Base-by-base conservation (phyloP, 2,113 vertebrate genomes). In the Sylvicapra grimmia region DNA sequence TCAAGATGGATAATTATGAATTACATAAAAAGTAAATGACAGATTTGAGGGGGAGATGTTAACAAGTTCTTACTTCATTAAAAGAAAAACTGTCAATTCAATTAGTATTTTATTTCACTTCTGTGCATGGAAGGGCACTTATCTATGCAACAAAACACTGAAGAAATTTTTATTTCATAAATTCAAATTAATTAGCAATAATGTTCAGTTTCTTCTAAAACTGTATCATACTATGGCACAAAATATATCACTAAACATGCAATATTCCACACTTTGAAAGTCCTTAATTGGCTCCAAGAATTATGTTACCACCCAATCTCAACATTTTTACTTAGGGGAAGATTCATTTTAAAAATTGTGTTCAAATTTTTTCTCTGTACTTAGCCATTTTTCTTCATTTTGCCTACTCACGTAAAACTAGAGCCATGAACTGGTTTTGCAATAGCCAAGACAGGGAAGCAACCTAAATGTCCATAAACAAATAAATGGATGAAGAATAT, bases 51-150 rank as follows among this genome's bases (percentile, higher is more conserved):
- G 79, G 51, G 85, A 95, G 82, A 96, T 82, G 8, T 82, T 96
- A 95, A 89, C 89, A 72, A 93, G 44, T 86, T 88, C 65, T 97
- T 97, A 40, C 31, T 83, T 95, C 89, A 94, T 97, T 95, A 85
- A 33, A 82, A 95, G 54, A 89, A 90, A 93, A 95, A 40, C 77
- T 93, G 86, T 84, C 68, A 72, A 53, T 93, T 97, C 88, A 93
- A 63, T 91, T 96, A 63, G 54, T 72, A 90, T 96, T 96, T 40
- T 96, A 94, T 94, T 96, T 89, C 36, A 91, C 13, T 95, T 82
- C 82, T 94, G 47, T 36, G 21, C 44, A 95, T 56, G 21, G 65
- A 83, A 88, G 44, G 44, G 31, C 51, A 94, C 8, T 61, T 44
- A 56, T 97, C 40, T 63, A 31, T 63, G 29, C 40, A 94, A 75